Evolutionary conservation across 1,140 invertebrate genomes (phyloP).

Genomic region (Drosophila sproati): DNA sequence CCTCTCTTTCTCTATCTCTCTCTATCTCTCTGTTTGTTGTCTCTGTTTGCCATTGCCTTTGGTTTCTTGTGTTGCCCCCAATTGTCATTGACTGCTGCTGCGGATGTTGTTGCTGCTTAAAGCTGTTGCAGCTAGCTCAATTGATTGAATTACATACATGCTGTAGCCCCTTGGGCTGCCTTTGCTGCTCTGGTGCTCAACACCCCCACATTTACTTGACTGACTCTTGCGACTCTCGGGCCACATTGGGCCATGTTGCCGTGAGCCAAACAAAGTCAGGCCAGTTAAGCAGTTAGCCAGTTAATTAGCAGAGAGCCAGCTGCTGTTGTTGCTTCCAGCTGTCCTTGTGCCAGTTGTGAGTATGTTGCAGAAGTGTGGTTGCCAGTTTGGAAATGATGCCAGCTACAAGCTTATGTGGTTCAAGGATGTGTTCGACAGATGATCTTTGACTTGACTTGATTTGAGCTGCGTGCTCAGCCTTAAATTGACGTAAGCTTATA

Average conservation of each 20-base stretch:
- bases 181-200: conserved; percentile 25
- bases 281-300: conserved; percentile 65
- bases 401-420: conserved; percentile 20
- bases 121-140: conserved; percentile 57
- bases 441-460: not conserved
- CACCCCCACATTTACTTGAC: conserved; percentile 60
- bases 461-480: not conserved
- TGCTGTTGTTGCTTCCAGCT: conserved; percentile 15
- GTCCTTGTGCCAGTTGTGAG: conserved; percentile 75
- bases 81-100: conserved; percentile 67
- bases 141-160: conserved; percentile 80
- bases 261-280: conserved; percentile 47
- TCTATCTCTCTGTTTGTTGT: conserved; percentile 26
- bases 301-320: conserved; percentile 69
- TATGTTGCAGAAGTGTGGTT: conserved; percentile 40
- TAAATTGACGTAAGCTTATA: not conserved
- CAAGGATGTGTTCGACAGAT: conserved; percentile 52
- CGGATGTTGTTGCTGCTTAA: conserved; percentile 29
- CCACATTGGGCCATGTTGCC: conserved; percentile 42
- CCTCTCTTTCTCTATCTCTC: not conserved
- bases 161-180: conserved; percentile 3
- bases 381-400: conserved; percentile 25
- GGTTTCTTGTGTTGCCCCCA: conserved; percentile 60
- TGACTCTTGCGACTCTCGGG: conserved; percentile 54
- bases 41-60: conserved; percentile 30